Conservation (phyloP, 2,888 invertebrate genomes). For the Hydroisotoma schaefferi region DNA sequence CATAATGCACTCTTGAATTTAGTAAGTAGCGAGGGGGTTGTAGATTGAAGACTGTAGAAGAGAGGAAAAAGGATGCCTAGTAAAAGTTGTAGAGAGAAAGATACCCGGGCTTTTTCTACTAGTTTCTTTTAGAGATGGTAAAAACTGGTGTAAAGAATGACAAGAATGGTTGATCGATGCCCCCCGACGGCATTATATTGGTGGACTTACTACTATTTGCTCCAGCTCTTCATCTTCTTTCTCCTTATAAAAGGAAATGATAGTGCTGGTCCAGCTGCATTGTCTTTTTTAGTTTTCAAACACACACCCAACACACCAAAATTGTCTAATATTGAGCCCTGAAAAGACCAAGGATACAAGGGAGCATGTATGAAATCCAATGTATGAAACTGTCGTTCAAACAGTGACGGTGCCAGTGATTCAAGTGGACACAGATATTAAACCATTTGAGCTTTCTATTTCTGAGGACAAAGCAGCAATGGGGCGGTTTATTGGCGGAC, state of each 20-base stretch:
- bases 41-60: not conserved
- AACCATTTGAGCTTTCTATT: constrained; percentile 37
- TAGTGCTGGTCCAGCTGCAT: too few relatives aligned
- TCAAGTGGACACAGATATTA: constrained; percentile 32
- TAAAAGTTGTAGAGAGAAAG: not conserved
- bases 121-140: constrained; percentile 1
- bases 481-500: not conserved
- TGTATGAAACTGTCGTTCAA: too few relatives aligned
- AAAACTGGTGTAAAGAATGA: constrained; percentile 8
- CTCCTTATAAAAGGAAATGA: too few relatives aligned
- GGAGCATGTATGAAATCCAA: not conserved
- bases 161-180: constrained; percentile 17
- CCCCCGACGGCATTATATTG: constrained; percentile 10
- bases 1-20: too few relatives aligned
- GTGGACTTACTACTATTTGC: not conserved
- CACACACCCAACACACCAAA: too few relatives aligned
- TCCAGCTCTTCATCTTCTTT: not conserved
- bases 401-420: too few relatives aligned
- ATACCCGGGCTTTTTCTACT: not conserved
- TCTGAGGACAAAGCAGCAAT: constrained; percentile 24
- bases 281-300: too few relatives aligned
- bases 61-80: not conserved
- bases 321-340: too few relatives aligned
- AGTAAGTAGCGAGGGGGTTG: too few relatives aligned
- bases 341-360: not conserved